Evolutionary conservation across 2,888 invertebrate species (phyloP), one percentile per base, ranked within the genome.

Genomic region (Sicus ferrugineus): DNA sequence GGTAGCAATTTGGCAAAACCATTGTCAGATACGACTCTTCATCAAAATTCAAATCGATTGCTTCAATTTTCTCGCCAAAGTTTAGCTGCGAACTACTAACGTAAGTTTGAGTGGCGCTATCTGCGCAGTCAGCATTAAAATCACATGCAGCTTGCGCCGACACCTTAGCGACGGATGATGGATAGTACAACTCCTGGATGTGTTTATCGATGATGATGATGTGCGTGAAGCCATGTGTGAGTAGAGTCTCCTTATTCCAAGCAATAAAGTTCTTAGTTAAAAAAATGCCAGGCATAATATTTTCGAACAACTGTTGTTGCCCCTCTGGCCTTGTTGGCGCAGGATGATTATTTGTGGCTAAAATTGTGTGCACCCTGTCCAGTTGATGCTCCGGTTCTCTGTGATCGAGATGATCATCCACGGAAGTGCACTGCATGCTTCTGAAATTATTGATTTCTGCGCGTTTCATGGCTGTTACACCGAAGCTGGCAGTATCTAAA

Each of bases 1-100:
- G 78, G 67, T 82, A 81, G 64, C 81, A 82, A 74, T 80, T 82
- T 67, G 80, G 81, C 59, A 82, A 68, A 14, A 82, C 80, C 21
- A 79, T 79, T 28, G 78, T 80, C 54, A 80, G 69, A 73, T 79
- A 80, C 23, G 78, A 76, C 46, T 78, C 77, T 73, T 80, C 80
- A 23, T 80, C 80, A 71, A 81, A 81, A 75, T 81, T 80, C 67
- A 81, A 76, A 72, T 81, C 76, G 21, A 80, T 74, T 19, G 75
- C 77, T 66, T 79, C 73, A 65, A 79, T 77, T 23, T 78, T 75
- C 52, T 77, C 73, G 21, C 74, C 73, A 63, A 77, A 77, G 31
- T 66, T 74, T 19, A 75, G 72, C 16, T 70, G 73, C 2, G 71
- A 42, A 46, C 46, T 11, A 42, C 2, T 16, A n/a, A 16, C 54